Conservation (phyloP, 1,140 invertebrate species). For the Trinorchestia longiramus region DNA sequence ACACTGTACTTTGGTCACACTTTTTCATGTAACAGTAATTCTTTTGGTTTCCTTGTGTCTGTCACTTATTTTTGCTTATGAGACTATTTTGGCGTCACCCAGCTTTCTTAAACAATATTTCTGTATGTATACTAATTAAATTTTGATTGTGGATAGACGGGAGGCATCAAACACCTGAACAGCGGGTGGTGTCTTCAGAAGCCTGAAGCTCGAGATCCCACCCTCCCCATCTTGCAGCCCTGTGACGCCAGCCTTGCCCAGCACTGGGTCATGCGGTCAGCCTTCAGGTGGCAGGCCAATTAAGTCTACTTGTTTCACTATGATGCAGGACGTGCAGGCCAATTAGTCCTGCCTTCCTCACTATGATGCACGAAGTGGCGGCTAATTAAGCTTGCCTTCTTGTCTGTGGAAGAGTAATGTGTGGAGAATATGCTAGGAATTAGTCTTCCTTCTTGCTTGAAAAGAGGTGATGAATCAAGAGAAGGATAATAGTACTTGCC, state of each 20-base stretch:
- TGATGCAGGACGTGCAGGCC: background rate
- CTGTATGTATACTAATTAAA: background rate
- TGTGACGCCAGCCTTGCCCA: constrained; percentile 84
- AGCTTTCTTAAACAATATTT: no score
- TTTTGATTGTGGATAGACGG: constrained; percentile 76
- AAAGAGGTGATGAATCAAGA: background rate
- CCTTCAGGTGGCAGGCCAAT: constrained; percentile 92
- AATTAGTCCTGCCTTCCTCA: background rate
- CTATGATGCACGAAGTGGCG: background rate
- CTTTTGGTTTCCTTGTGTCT: no score
- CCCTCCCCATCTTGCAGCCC: constrained; percentile 79
- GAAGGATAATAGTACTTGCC: background rate
- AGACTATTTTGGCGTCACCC: no score
- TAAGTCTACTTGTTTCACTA: background rate
- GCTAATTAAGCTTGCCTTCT: background rate
- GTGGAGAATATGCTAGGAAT: background rate
- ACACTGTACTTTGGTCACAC: no score
- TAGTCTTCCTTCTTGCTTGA: background rate
- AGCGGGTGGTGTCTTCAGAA: constrained; percentile 91
- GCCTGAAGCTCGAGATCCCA: constrained; percentile 76
- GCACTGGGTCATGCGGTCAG: constrained; percentile 95
- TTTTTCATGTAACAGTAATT: no score
- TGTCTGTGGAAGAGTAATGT: background rate
- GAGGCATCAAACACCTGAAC: constrained; percentile 89
- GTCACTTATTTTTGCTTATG: no score